A percentile compares a stretch with the other conserved stretches of the same genome.
Evolutionary conservation across 2,888 invertebrate genomes (phyloP).

Genomic region (Caenorhabditis drosophilae): DNA sequence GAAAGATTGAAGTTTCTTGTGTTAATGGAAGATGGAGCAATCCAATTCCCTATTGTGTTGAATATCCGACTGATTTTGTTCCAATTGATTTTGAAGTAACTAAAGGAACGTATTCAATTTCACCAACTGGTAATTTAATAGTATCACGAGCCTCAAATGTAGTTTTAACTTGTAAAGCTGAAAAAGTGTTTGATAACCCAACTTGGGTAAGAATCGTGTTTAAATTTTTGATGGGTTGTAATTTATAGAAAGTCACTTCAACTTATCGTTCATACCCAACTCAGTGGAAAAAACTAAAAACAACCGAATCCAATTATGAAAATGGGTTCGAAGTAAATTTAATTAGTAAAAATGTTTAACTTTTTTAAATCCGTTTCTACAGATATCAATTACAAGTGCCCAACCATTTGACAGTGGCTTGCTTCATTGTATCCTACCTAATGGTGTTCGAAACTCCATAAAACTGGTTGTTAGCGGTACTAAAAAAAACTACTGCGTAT

Average conservation of each 20-base stretch:
- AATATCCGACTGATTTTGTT: conserved; percentile 35
- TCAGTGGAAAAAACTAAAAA: conserved; percentile 55
- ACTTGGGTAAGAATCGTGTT: conserved; percentile 50
- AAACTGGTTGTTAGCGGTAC: conserved; percentile 49
- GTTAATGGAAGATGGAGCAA: conserved; percentile 45
- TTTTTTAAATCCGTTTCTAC: no score
- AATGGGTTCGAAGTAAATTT: conserved; percentile 56
- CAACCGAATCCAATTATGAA: conserved; percentile 39
- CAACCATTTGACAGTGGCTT: conserved; percentile 83
- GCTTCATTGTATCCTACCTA: conserved; percentile 85
- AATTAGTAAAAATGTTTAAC: not conserved
- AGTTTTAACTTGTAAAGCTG: conserved; percentile 59
- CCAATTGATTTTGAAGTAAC: conserved; percentile 63
- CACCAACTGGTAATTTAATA: conserved; percentile 57
- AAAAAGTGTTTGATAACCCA: conserved; percentile 46
- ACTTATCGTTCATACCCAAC: conserved; percentile 67
- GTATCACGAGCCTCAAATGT: conserved; percentile 63
- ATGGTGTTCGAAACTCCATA: conserved; percentile 74
- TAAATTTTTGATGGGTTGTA: not conserved
- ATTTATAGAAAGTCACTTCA: conserved; percentile 62
- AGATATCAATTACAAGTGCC: conserved; percentile 81
- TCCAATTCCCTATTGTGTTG: conserved; percentile 44
- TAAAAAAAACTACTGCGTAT: not conserved
- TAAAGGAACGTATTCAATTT: conserved; percentile 58
- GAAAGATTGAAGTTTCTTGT: conserved; percentile 41